phyloP scores from a whole-genome alignment of 92 coral and sea anemone genomes.

The Meandrina meandrites region DNA sequence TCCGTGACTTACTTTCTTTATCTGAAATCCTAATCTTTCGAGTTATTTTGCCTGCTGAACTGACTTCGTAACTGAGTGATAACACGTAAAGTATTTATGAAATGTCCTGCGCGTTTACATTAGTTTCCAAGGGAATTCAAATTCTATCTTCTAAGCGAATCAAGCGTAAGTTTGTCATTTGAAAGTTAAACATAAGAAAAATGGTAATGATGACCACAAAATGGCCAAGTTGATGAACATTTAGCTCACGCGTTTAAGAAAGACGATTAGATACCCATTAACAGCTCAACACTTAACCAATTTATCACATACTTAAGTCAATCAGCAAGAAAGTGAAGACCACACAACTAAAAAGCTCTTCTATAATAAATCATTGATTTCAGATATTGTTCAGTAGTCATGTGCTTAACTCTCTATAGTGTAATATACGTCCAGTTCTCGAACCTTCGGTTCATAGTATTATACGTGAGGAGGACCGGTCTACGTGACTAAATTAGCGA shows the following conservation, averaged over 20 bases:
- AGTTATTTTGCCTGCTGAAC: slow-evolving; percentile 29
- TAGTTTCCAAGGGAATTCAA: background rate
- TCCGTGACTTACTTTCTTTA: slow-evolving; percentile 35
- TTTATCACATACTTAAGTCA: slow-evolving; percentile 51
- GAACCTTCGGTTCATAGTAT: background rate
- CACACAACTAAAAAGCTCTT: slow-evolving; percentile 36
- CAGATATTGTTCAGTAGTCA: background rate
- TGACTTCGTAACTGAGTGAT: slow-evolving; percentile 23
- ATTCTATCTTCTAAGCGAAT: background rate
- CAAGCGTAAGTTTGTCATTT: background rate
- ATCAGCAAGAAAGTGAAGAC: slow-evolving; percentile 33
- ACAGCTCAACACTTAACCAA: slow-evolving; percentile 41
- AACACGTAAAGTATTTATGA: slow-evolving; percentile 17
- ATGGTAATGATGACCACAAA: background rate
- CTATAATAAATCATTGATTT: background rate
- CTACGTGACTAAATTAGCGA: slow-evolving; percentile 10
- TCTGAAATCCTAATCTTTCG: background rate
- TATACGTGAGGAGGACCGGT: background rate
- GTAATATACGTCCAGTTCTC: background rate
- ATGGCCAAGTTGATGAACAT: slow-evolving; percentile 6
- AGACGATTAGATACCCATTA: slow-evolving; percentile 42
- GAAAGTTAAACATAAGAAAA: background rate
- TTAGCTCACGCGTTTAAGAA: background rate
- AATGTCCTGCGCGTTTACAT: background rate
- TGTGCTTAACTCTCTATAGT: background rate